These are phyloP conservation scores for Apaloderma vittatum DNA, from an alignment of 2,113 vertebrate species.

Conservation along the genomic window DNA sequence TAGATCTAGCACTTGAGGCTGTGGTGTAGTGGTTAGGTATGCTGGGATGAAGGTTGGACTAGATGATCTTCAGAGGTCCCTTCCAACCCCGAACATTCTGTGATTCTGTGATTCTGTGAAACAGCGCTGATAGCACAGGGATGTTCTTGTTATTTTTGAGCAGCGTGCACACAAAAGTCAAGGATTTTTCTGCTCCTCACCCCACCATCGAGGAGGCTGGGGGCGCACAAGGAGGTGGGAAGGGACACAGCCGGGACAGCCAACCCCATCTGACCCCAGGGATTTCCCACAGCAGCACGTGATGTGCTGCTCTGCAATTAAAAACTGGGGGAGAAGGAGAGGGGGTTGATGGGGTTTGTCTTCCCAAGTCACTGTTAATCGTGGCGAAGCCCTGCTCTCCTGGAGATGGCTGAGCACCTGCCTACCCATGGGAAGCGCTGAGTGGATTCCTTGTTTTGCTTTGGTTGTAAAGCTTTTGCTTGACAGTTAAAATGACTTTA, in stretches of 20 bases:
- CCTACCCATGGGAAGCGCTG: neutral
- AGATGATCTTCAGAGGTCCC: too few relatives aligned
- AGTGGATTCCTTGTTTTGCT: neutral
- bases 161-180: neutral
- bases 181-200: neutral
- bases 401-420: neutral
- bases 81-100: too few relatives aligned
- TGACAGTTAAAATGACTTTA: neutral
- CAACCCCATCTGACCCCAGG: neutral
- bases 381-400: neutral
- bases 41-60: too few relatives aligned
- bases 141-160: neutral
- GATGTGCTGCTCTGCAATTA: neutral
- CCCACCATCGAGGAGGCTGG: neutral
- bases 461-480: neutral
- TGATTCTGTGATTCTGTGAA: too few relatives aligned
- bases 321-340: neutral
- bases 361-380: fast-evolving
- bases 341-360: neutral
- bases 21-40: too few relatives aligned
- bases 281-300: neutral
- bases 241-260: neutral
- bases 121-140: neutral
- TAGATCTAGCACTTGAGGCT: too few relatives aligned
- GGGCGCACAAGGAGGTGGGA: neutral